A percentile compares a stretch with the other conserved stretches of the same genome.
Conservation (phyloP, 2,797 vertebrate genomes). For the Garrulus glandarius region DNA sequence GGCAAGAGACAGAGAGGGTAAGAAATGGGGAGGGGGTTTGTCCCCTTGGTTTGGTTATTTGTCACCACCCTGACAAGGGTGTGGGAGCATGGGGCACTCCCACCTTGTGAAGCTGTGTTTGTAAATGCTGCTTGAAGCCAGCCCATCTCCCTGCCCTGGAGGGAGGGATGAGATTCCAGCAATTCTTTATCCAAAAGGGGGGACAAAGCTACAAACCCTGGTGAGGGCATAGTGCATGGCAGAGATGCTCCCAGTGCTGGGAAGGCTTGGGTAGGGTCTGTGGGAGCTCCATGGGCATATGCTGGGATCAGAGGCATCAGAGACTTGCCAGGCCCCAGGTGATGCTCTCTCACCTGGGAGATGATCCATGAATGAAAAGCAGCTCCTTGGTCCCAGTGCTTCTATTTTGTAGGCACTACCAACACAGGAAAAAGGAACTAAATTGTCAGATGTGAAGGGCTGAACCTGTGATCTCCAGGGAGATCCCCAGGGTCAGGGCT, state of each 20-base stretch:
- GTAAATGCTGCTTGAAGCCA: not conserved
- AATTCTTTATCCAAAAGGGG: not conserved
- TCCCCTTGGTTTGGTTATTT: not conserved
- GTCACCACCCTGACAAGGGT: not conserved
- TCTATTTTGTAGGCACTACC: not conserved
- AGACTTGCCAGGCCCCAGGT: not conserved
- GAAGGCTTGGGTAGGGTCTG: not conserved
- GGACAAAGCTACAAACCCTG: not conserved
- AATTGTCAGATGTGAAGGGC: not conserved
- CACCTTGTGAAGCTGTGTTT: not conserved
- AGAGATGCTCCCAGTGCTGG: not conserved
- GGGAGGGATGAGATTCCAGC: not conserved
- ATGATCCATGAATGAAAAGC: not conserved
- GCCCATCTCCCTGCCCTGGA: not conserved
- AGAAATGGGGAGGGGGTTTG: not conserved
- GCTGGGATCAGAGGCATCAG: not conserved
- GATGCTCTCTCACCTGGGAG: not conserved
- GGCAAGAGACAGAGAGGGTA: not conserved
- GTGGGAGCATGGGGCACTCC: fast-evolving
- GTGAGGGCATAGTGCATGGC: fast-evolving
- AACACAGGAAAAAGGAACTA: not conserved
- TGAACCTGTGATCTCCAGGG: not conserved
- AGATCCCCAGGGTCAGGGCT: not conserved
- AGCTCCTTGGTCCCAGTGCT: not conserved
- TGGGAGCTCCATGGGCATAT: fast-evolving